These are phyloP conservation scores for Ladona fulva DNA, from an alignment of 1,140 invertebrate species.

Conservation along the genomic window DNA sequence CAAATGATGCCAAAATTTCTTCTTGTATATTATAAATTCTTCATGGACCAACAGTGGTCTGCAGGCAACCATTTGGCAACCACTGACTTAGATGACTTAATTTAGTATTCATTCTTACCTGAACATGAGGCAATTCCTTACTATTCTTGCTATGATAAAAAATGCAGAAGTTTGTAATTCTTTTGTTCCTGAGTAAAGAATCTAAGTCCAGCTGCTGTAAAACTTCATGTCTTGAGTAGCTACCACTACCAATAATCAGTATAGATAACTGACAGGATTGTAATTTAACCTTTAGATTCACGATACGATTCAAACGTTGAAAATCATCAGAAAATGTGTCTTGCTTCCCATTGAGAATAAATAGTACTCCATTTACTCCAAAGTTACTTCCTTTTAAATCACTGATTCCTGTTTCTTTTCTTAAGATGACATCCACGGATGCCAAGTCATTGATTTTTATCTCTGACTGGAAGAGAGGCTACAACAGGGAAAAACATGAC, in stretches of 20 bases:
- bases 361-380: neutral
- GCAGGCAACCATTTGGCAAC: too few relatives aligned
- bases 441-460: too few relatives aligned
- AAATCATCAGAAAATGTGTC: neutral
- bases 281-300: neutral
- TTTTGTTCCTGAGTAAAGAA: neutral
- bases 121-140: neutral
- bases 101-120: neutral
- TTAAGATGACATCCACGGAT: too few relatives aligned
- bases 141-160: neutral
- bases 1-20: too few relatives aligned
- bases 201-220: neutral
- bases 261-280: neutral
- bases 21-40: too few relatives aligned
- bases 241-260: neutral
- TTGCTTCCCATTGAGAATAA: neutral
- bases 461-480: too few relatives aligned
- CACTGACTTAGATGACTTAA: too few relatives aligned
- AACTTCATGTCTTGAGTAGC: neutral
- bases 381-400: too few relatives aligned
- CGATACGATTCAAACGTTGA: neutral
- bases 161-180: neutral
- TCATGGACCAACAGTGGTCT: too few relatives aligned
- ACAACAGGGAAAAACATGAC: too few relatives aligned
- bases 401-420: too few relatives aligned